Base-by-base conservation (phyloP, 2,797 vertebrate genomes). In the Sparidentex hasta region DNA sequence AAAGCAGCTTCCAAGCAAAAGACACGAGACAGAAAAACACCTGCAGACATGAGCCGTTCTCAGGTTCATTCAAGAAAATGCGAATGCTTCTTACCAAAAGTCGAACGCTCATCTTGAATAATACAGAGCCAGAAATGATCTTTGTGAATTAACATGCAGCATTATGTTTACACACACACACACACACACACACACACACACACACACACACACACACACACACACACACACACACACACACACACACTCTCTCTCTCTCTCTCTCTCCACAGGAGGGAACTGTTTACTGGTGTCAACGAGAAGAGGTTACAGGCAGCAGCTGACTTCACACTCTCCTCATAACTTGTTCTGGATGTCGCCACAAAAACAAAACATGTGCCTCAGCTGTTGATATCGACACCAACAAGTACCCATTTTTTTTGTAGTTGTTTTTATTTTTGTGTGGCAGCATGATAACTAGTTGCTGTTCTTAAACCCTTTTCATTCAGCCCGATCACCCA, bases 261-360 rank as follows among this genome's bases (percentile, higher is more conserved):
- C 11, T 20, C 4, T 57, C 5, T 72, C 78, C 79, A 88, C 73
- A 55, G 54, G 84, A 65, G 81, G 69, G 54, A 1, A 11, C 58
- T 77, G 63, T 80, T 79, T 25, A 21, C 47, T 27, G 20, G 17
- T 23, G 59, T 11, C 7, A 33, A 51, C 43, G 41, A 29, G 9
- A 23, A 23, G 3, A 69, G n/a, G 16, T 18, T 1, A 17, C 11
- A 54, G 23, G 12, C 0, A 50, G 21, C 7, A 64, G 5, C 11
- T 21, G 59, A 47, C 12, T 14, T 57, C 23, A 1, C 11, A 29
- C 17, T 7, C n/a, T 48, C 5, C 50, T 14, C 27, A 29, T 11
- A 23, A 21, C 7, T 17, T 29, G 7, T 8, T 29, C 23, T 46
- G 18, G 8, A 20, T 11, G 21, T 12, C 29, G 7, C 3, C 3